Percentiles rank a stretch among this genome's conserved stretches.
Evolutionary conservation across 2,797 vertebrate species (phyloP).

Genomic region (Typhlichthys subterraneus): DNA sequence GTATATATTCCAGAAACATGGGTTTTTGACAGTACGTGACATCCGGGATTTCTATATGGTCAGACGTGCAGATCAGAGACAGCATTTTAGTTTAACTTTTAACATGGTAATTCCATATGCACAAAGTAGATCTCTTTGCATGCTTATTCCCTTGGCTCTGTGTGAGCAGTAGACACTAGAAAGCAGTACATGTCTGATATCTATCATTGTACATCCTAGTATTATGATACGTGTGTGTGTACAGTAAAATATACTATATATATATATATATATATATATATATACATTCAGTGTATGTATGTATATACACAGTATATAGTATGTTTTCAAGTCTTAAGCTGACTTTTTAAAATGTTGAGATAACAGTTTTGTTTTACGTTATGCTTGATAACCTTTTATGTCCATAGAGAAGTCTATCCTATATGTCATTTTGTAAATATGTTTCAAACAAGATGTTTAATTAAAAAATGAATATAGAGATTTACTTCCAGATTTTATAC

Average conservation of each 20-base stretch:
- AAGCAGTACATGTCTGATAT: conserved; percentile 68
- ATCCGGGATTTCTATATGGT: conserved; percentile 3
- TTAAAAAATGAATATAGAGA: conserved; percentile 51
- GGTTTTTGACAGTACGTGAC: no score
- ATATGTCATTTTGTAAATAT: conserved; percentile 74
- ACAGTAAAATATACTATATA: conserved; percentile 60
- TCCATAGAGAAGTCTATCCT: conserved; percentile 65
- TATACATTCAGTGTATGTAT: conserved; percentile 48
- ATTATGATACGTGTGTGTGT: conserved; percentile 62
- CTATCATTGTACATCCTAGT: conserved; percentile 70
- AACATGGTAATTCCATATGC: conserved; percentile 67
- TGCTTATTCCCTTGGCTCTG: conserved; percentile 69
- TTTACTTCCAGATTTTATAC: conserved; percentile 85
- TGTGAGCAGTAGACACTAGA: conserved; percentile 66
- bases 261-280: no score
- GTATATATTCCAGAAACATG: conserved; percentile 3
- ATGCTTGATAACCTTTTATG: conserved; percentile 39
- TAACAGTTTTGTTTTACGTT: conserved; percentile 12
- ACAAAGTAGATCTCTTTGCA: conserved; percentile 73
- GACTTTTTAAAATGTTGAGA: conserved; percentile 31
- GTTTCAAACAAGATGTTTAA: conserved; percentile 73
- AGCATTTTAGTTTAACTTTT: conserved; percentile 39
- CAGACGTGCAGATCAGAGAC: conserved; percentile 50
- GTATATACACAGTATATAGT: conserved; percentile 48
- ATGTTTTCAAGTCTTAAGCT: conserved; percentile 52